Conservation (phyloP, 2,113 vertebrate species). For the Sisor rabdophorus region DNA sequence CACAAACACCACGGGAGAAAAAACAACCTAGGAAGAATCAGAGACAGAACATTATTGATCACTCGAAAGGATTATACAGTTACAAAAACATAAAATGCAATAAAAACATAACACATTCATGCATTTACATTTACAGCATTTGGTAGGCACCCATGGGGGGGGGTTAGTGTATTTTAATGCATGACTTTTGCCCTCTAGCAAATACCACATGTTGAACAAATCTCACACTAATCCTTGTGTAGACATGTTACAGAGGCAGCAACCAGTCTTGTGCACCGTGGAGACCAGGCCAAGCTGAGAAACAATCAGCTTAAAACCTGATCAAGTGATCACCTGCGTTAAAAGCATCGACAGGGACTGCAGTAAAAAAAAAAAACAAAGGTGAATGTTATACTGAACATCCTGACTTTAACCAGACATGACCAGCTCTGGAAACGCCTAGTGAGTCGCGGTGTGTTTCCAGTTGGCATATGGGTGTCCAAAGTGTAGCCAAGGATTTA, state of each 20-base stretch:
- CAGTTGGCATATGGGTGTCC: neutral
- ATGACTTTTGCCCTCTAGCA: conserved; percentile 12
- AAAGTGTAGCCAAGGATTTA: neutral
- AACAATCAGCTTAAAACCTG: neutral
- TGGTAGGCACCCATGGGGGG: no score
- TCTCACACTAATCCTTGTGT: conserved; percentile 21
- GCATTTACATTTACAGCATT: neutral
- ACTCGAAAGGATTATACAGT: conserved; percentile 10
- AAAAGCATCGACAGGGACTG: neutral
- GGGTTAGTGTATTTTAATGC: no score
- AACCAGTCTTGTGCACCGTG: neutral
- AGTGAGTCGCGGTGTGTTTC: neutral
- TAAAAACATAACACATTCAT: neutral
- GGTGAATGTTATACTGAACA: no score
- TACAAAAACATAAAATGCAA: neutral
- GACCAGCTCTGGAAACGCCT: neutral
- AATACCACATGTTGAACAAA: conserved; percentile 8
- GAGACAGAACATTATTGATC: conserved; percentile 15
- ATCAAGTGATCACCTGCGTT: neutral
- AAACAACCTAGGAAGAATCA: conserved; percentile 71
- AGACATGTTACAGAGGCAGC: conserved; percentile 1
- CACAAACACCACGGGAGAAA: conserved; percentile 83
- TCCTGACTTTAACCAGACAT: neutral
- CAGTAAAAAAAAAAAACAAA: neutral
- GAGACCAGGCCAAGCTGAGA: neutral